Evolutionary conservation across 2,888 invertebrate genomes (phyloP), one percentile per base, ranked within the genome.

Genomic region (Drosophila mimetica): DNA sequence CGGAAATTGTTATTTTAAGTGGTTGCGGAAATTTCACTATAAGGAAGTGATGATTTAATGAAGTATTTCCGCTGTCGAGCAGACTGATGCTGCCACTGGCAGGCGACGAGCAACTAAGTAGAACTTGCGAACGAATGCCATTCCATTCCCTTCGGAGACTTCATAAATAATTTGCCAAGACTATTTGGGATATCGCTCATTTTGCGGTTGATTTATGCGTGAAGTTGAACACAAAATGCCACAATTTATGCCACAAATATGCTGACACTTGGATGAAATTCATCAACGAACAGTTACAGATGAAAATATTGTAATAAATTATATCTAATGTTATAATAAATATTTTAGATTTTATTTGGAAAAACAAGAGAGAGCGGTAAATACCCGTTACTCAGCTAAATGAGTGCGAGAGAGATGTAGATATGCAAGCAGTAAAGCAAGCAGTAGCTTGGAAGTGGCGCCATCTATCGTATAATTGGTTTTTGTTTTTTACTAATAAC

Each of bases 1-100:
- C 79, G 83, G 84, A 86, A 84, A 86, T 84, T 80, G 81, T 86
- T 83, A 84, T 77, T 86, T 86, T 81, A 84, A 84, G 84, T 86
- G 86, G 76, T 77, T 60, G 76, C 83, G 83, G 83, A 84, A 86
- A 84, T 84, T 86, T 86, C 74, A 77, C 76, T 77, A 74, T 70
- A 71, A 86, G 84, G 76, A 86, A 80, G 86, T 71, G 76, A 77
- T 84, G 84, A 86, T 81, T 84, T 84, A 84, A 81, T 81, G 77
- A 79, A 81, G 83, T 84, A 83, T 83, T 83, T 83, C 82, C 82
- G 83, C 76, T 73, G 63, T 73, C 14, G 14, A 39, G 22, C 22
- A 22, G 69, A 55, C 54, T 64, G 65, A 69, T 77, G 37, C 9
- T n/a, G 9, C 22, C 6, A 6, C 6, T 7, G 25, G 16, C n/a